Evolutionary conservation across 2,888 invertebrate genomes (phyloP), one percentile per base, ranked within the genome.

Genomic region (Lysandra bellargus): DNA sequence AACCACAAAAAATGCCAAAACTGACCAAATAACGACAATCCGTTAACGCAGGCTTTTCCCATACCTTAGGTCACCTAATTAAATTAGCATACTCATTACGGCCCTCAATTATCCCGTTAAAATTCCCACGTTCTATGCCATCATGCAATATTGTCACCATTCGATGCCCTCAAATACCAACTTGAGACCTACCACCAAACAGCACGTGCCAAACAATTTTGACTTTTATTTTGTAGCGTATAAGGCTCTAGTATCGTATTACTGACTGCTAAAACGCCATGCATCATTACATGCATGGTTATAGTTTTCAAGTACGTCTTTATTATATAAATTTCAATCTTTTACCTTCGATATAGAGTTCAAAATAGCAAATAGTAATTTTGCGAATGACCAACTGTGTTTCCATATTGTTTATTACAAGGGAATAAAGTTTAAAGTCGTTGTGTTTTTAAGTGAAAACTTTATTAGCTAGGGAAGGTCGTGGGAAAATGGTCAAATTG

Each of bases 401-500:
- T 53, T 33, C n/a, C 17, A 30, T 76, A 2, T 1, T n/a, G 23
- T 60, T 44, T 79, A 44, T 75, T 0, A 49, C 61, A 44, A 40
- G 2, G 0, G 0, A 0, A 75, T 85, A 81, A 78, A 73, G 33
- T 79, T 12, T 53, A 57, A 78, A 82, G 82, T 81, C 1, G 37
- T 78, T 61, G 9, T n/a, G 5, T 7, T 64, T 78, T n/a, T 33
- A 7, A 57, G 33, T 57, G 14, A 4, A 9, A 1, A n/a, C 82
- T 83, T 2, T 76, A 80, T 79, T 60, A 33, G 79, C 82, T 82
- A 82, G 83, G 82, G 83, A 84, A 82, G 85, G 91, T 91, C 93
- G 93, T 93, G 93, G 91, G 93, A 93, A 91, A 89, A 88, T 82
- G 85, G 83, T 82, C 85, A 91, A 91, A 93, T 93, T 92, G 91